Percentiles rank a stretch among this genome's conserved stretches.
Conservation (phyloP, 2,888 invertebrate genomes). For the Leptopilina myrica region DNA sequence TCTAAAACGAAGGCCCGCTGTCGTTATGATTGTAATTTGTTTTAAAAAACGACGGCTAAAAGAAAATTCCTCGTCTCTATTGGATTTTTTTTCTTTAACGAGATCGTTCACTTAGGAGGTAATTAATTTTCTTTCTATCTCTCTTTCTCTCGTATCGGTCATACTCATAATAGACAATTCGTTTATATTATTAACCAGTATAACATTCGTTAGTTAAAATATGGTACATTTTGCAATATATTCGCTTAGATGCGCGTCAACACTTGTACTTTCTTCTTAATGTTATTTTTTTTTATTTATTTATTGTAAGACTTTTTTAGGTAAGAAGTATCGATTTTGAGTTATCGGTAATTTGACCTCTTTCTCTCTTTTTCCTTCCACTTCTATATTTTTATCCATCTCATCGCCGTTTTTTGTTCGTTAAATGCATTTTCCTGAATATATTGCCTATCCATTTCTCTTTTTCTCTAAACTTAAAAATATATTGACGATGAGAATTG, state of each 20-base stretch:
- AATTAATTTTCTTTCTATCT: constrained; percentile 36
- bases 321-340: constrained; percentile 1
- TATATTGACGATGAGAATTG: too few species aligned
- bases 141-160: constrained; percentile 48
- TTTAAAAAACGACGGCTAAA: constrained; percentile 33
- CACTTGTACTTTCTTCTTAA: constrained; percentile 33
- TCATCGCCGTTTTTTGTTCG: constrained; percentile 16
- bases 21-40: constrained; percentile 47
- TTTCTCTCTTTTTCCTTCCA: constrained; percentile 36
- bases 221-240: constrained; percentile 61
- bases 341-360: constrained; percentile 14
- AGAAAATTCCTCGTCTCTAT: not conserved
- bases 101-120: constrained; percentile 6
- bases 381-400: constrained; percentile 46
- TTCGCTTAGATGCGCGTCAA: constrained; percentile 43
- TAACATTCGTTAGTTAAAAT: constrained; percentile 63
- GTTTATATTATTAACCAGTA: constrained; percentile 45
- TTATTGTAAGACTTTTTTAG: constrained; percentile 8
- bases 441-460: not conserved
- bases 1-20: constrained; percentile 58
- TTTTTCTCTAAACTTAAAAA: constrained; percentile 22
- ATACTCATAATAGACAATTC: constrained; percentile 49
- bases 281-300: not conserved
- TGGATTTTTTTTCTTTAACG: not conserved
- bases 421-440: constrained; percentile 9